These are phyloP conservation scores for Grus americana DNA, from an alignment of 2,113 vertebrate species.

Conservation along the genomic window DNA sequence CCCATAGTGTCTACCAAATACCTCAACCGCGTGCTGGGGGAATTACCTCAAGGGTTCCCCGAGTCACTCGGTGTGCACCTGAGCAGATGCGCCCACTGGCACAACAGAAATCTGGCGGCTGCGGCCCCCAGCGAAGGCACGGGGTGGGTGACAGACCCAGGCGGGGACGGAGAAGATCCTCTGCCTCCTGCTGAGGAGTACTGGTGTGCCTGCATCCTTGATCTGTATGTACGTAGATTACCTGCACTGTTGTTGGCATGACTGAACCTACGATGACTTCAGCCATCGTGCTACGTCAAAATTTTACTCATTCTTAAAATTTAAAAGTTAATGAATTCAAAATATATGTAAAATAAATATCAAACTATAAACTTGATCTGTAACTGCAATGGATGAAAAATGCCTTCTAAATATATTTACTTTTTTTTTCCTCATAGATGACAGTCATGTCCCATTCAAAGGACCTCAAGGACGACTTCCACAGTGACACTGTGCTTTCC, in stretches of 20 bases:
- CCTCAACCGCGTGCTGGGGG: fast-evolving
- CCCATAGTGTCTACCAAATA: not conserved
- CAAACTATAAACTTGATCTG: not conserved
- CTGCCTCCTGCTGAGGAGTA: not conserved
- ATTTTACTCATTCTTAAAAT: not conserved
- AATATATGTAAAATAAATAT: not conserved
- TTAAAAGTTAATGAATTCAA: not conserved
- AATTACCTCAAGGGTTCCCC: not conserved
- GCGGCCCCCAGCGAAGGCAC: not conserved
- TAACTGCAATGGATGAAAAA: not conserved
- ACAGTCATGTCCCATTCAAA: constrained; percentile 88
- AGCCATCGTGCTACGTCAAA: not conserved
- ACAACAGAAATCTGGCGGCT: not conserved
- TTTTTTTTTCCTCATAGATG: constrained; percentile 79
- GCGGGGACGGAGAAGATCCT: not conserved
- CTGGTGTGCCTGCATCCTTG: not conserved
- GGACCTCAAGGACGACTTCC: constrained; percentile 89
- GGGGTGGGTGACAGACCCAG: fast-evolving
- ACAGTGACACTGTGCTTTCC: constrained; percentile 89
- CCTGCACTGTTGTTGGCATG: not conserved
- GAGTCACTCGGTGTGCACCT: not conserved
- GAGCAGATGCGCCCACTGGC: not conserved
- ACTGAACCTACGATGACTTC: not conserved
- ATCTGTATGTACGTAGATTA: not conserved
- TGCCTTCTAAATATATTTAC: not conserved